Conservation (phyloP, 2,113 vertebrate species). For the Neogale vison region DNA sequence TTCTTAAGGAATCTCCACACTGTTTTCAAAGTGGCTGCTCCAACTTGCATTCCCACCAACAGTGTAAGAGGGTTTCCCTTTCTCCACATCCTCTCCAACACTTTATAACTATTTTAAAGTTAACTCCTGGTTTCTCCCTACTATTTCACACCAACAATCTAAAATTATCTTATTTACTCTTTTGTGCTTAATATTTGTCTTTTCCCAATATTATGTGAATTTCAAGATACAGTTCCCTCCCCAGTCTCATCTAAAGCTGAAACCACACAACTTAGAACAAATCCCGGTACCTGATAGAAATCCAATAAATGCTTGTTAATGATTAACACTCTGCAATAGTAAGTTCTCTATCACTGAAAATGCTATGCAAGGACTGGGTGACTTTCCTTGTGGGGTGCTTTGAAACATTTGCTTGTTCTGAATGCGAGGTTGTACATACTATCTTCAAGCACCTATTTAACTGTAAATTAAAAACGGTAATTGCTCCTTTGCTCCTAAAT, state of each 20-base stretch:
- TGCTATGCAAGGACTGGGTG: no score
- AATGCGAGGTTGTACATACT: rapidly evolving
- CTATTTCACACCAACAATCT: no score
- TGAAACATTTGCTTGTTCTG: neutral
- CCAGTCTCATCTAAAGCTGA: neutral
- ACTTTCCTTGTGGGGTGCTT: neutral
- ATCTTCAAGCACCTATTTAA: neutral
- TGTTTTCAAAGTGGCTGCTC: no score
- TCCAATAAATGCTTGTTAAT: neutral
- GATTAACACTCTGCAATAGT: neutral
- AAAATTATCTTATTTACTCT: neutral
- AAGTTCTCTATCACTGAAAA: neutral
- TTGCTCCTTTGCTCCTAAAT: neutral
- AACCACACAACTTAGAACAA: neutral
- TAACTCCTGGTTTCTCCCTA: neutral
- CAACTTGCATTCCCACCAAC: no score
- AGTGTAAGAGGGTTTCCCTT: no score
- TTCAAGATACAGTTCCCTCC: neutral
- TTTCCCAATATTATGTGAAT: neutral
- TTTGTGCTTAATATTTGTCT: neutral
- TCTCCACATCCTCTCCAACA: no score
- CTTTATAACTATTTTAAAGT: neutral
- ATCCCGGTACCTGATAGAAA: neutral
- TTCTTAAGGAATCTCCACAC: no score
- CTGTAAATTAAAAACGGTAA: neutral